Base-by-base conservation (phyloP, 2,888 invertebrate genomes). In the Cynaeus angustus region DNA sequence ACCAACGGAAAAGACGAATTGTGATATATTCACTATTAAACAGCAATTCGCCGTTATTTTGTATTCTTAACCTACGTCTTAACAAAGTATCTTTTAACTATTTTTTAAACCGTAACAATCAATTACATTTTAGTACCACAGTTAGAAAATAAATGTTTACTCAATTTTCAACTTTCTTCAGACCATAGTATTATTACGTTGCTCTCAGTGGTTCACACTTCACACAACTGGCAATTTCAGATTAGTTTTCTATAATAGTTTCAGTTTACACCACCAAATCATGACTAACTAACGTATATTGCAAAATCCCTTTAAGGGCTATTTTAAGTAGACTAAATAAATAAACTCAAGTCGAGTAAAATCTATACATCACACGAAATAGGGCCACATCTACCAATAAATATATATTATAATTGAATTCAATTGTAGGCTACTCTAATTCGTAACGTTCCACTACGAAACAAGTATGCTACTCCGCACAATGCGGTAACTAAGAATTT, bases 1-100 rank as follows among this genome's bases (percentile, higher is more conserved):
- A 83, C 83, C 83, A 79, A 82, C 83, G 83, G 83, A 83, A 80
- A 72, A 73, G 71, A 77, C 74, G 73, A 76, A 76, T 61, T 61
- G 71, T 74, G 68, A 70, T 68, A 68, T 67, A 59, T 48, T 66
- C 58, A 59, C 59, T 67, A 67, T 59, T 55, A 45, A 45, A 52
- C 52, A 48, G 58, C 59, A 37, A 62, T 46, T 62, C 2, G 53
- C 53, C 59, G 13, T 52, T 59, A 21, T 30, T 43, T 55, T n/a
- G 10, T 62, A 48, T 53, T 55, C 56, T 68, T 64, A 64, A 41
- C 38, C 68, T 68, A 69, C 58, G 37, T 69, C 45, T 69, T 52
- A 70, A 70, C 66, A 66, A 61, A 33, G 64, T 65, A 13, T 38
- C 48, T 43, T 53, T 68, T 69, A 69, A 69, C 53, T 58, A 58